Base-by-base conservation (phyloP, 2,888 invertebrate species). In the Pegoplata infirma region DNA sequence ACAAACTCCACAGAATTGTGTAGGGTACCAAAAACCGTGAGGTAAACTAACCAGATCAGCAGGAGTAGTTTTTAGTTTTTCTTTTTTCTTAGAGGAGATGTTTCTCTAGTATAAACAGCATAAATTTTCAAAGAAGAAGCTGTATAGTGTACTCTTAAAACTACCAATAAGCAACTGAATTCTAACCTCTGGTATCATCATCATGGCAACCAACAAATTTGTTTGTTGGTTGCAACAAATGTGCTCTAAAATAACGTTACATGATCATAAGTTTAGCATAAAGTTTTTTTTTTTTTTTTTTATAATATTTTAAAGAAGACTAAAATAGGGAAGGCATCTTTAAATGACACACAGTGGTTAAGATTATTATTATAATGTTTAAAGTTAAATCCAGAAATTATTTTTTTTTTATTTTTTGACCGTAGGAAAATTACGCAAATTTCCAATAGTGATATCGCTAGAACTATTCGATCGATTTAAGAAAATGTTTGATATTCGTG, bases 201-300 rank as follows among this genome's bases (percentile, higher is more conserved):
- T 69, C 55, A 71, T 55, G 46, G 64, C 74, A 64, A 46, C 46
- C 56, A 69, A 74, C 69, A 69, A 78, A 78, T 74, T 74, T 78
- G 74, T 78, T 74, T 67, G 32, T 64, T 53, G 44, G 47, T 17
- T 2, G 17, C 46, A 61, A 23, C 53, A 73, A 72, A 68, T 58
- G n/a, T 51, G 59, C 74, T 74, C 74, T 67, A 74, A 74, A 74
- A 56, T 77, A 77, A 68, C 55, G 47, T 74, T 74, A 68, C 72
- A 68, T 53, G 77, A 63, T 77, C 71, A 72, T 72, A 76, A 76
- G 58, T 72, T 68, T 77, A 67, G 40, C 46, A 59, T 47, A 66
- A 46, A 53, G 14, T 51, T 69, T 44, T 16, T n/a, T n/a, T n/a
- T n/a, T n/a, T n/a, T n/a, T n/a, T n/a, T n/a, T n/a, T n/a, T n/a